These are phyloP conservation scores for Branchellion lobata DNA, from an alignment of 2,888 invertebrate genomes.

Conservation along the genomic window DNA sequence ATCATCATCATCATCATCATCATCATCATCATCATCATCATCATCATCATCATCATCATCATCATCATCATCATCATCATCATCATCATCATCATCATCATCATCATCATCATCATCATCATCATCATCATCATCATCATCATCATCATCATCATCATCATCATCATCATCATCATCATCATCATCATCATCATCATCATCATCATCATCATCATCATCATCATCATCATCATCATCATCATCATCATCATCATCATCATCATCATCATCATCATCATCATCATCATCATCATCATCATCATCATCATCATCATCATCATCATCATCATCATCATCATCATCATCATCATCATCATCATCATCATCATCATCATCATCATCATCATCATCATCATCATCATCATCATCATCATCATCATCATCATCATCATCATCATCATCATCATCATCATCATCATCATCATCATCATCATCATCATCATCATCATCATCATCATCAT, in stretches of 20 bases:
- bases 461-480: constrained; percentile 16
- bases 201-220: constrained; percentile 38
- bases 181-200: constrained; percentile 52
- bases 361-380: constrained; percentile 19
- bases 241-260: constrained; percentile 19
- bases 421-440: constrained; percentile 25
- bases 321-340: constrained; percentile 23
- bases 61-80: constrained; percentile 2
- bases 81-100: constrained; percentile 53
- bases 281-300: constrained; percentile 13
- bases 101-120: constrained; percentile 34
- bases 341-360: constrained; percentile 13
- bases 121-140: constrained; percentile 7
- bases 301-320: constrained; percentile 19
- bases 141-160: constrained; percentile 24
- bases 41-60: constrained; percentile 29
- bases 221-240: constrained; percentile 13
- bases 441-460: background rate
- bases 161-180: constrained; percentile 13
- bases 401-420: constrained; percentile 13
- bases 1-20: constrained; percentile 14
- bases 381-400: constrained; percentile 23
- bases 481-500: background rate
- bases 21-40: background rate
- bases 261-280: constrained; percentile 23